A percentile compares a stretch with the other conserved stretches of the same genome.
phyloP scores from a whole-genome alignment of 2,113 vertebrate genomes.

The Cynocephalus volans region DNA sequence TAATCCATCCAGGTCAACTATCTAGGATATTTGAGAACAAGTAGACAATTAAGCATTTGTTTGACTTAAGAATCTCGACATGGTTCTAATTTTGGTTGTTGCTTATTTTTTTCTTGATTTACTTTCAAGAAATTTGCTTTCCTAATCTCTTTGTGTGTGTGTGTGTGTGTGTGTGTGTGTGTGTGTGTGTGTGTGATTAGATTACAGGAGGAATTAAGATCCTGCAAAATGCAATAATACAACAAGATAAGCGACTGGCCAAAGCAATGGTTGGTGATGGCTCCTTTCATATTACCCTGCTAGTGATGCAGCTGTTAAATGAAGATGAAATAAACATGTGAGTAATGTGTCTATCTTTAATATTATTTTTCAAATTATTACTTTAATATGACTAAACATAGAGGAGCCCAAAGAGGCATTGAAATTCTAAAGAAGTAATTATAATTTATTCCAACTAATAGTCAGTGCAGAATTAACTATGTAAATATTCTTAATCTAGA shows the following conservation, averaged over 20 bases:
- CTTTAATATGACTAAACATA: conserved; percentile 10
- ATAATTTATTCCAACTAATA: background rate
- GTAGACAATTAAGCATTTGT: conserved; percentile 57
- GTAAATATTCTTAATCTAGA: conserved; percentile 14
- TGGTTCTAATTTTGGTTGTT: conserved; percentile 48
- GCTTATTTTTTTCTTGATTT: conserved; percentile 49
- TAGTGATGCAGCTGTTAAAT: conserved; percentile 94
- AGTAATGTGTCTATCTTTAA: conserved; percentile 84
- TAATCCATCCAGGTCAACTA: background rate
- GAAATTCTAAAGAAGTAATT: conserved; percentile 38
- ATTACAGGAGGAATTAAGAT: conserved; percentile 90
- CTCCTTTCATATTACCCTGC: conserved; percentile 95
- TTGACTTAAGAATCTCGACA: conserved; percentile 55
- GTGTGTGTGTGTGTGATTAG: conserved; percentile 85
- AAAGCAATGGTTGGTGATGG: conserved; percentile 92
- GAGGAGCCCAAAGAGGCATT: background rate
- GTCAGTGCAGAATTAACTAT: background rate
- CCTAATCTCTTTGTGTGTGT: background rate
- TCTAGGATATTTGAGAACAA: conserved; percentile 7
- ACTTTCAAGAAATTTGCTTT: conserved; percentile 40
- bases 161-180: background rate
- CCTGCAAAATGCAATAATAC: conserved; percentile 92
- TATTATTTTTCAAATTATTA: conserved; percentile 34
- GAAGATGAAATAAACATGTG: conserved; percentile 94
- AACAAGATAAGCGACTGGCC: conserved; percentile 92